A percentile compares a stretch with the other conserved stretches of the same genome.
These are phyloP conservation scores for Phoebastria nigripes DNA, from an alignment of 2,797 vertebrate genomes.

Conservation along the genomic window DNA sequence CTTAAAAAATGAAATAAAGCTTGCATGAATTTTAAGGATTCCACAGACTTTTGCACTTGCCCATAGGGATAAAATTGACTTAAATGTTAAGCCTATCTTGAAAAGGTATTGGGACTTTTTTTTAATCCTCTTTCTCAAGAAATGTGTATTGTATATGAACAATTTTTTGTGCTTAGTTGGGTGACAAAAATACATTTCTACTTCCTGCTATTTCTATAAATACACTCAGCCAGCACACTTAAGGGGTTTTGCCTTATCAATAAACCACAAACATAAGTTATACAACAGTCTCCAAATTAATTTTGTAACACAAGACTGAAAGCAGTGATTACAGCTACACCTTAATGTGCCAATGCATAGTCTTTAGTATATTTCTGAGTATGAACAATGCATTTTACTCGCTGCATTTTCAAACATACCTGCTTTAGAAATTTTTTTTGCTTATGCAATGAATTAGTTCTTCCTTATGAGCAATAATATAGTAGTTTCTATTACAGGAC, in stretches of 20 bases:
- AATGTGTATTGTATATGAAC: accelerated
- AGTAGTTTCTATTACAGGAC: not conserved
- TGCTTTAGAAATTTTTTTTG: not conserved
- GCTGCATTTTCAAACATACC: not conserved
- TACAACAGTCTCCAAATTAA: not conserved
- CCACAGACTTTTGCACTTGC: not conserved
- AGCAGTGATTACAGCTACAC: not conserved
- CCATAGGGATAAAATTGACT: not conserved
- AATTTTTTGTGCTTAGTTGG: not conserved
- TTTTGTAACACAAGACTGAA: not conserved
- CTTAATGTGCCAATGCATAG: not conserved
- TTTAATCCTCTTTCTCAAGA: not conserved
- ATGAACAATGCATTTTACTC: not conserved
- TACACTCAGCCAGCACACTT: not conserved
- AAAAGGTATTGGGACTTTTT: not conserved
- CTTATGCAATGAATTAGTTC: not conserved
- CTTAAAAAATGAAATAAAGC: not conserved
- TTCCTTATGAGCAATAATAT: not conserved
- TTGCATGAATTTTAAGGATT: not conserved
- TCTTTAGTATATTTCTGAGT: not conserved
- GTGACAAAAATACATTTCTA: not conserved
- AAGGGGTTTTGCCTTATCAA: not conserved
- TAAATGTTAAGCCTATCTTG: not conserved
- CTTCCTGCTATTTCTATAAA: not conserved
- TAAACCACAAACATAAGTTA: not conserved